Percentiles rank a stretch among this genome's conserved stretches.
These are phyloP conservation scores for Artibeus jamaicensis DNA, from an alignment of 2,797 vertebrate genomes.

Conservation along the genomic window DNA sequence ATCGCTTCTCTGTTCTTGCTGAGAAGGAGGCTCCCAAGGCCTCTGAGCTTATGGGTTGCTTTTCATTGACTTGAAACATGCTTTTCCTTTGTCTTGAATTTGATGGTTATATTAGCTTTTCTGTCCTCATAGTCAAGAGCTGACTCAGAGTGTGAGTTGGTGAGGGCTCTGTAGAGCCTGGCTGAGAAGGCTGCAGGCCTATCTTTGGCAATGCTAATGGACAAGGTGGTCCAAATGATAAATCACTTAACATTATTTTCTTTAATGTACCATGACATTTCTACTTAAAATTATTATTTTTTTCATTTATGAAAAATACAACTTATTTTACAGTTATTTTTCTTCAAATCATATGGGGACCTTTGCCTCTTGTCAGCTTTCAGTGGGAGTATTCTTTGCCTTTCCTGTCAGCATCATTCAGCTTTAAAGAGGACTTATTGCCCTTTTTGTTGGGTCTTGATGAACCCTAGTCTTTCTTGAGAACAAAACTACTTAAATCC, in stretches of 20 bases:
- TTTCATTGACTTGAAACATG: neutral
- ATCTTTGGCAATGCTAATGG: too few relatives aligned
- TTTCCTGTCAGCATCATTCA: accelerated
- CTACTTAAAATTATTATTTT: neutral
- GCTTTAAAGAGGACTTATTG: too few relatives aligned
- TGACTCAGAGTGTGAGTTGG: neutral
- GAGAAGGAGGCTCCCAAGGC: neutral
- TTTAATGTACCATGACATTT: neutral
- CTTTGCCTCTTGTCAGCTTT: neutral
- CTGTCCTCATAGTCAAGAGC: neutral
- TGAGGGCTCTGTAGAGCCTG: neutral
- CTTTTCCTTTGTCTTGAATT: neutral
- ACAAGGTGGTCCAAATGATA: neutral
- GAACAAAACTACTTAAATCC: neutral
- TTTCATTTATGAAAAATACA: neutral
- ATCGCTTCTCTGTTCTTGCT: conserved; percentile 8
- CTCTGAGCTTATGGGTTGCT: neutral
- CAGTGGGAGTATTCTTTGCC: neutral
- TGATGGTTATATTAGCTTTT: neutral
- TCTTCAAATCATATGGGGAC: neutral
- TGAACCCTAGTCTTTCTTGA: neutral
- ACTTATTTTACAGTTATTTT: neutral
- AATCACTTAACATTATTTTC: neutral
- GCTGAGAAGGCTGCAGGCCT: neutral
- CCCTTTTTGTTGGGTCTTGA: neutral